These are phyloP conservation scores for Hylia prasina DNA, from an alignment of 2,113 vertebrate genomes.

Conservation along the genomic window DNA sequence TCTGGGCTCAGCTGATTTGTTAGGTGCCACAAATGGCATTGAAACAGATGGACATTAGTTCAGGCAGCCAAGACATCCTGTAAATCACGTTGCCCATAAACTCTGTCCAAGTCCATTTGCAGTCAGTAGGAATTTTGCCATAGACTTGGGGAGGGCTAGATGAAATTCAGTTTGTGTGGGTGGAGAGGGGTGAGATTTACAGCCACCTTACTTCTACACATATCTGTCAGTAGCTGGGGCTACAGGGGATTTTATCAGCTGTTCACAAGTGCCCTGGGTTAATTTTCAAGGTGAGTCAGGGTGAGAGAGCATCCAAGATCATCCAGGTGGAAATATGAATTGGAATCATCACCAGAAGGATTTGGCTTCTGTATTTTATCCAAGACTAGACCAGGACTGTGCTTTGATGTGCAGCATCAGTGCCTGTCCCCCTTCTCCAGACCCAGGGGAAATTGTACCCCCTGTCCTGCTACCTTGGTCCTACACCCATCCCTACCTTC, in stretches of 20 bases:
- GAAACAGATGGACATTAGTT: slow-evolving; percentile 9
- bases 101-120: not conserved
- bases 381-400: not conserved
- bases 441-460: not conserved
- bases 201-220: not conserved
- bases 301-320: not conserved
- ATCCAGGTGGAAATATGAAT: not conserved
- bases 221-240: not conserved
- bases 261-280: not conserved
- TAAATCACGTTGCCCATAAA: not conserved
- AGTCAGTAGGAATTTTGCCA: not conserved
- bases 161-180: not conserved
- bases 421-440: not conserved
- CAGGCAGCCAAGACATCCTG: not conserved
- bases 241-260: not conserved
- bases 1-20: not conserved
- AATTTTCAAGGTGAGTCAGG: not conserved
- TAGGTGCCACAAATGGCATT: not conserved
- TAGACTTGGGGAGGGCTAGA: not conserved
- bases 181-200: not conserved
- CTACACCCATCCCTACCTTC: not conserved
- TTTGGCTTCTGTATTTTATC: not conserved
- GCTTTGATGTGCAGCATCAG: not conserved
- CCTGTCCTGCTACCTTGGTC: not conserved
- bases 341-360: not conserved